Percentiles rank a stretch among this genome's conserved stretches.
Conservation (phyloP, 1,140 invertebrate species). For the Capitella teleta region DNA sequence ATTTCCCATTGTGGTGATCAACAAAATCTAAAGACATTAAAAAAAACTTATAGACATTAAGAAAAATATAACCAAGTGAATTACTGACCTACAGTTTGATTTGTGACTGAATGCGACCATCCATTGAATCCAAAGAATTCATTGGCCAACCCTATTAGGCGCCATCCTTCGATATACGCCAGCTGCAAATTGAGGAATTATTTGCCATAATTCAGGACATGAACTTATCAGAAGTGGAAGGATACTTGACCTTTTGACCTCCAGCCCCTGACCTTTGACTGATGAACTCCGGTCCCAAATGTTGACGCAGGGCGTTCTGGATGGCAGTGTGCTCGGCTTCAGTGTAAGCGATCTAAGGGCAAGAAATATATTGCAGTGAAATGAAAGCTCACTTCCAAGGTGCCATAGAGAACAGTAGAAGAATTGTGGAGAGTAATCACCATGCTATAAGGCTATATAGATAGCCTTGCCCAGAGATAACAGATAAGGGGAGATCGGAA, state of each 20-base stretch:
- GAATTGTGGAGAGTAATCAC: too few species aligned
- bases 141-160: slow-evolving; percentile 42
- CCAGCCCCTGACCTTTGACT: slow-evolving; percentile 42
- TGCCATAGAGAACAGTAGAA: too few species aligned
- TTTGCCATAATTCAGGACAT: too few species aligned
- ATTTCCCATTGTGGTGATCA: slow-evolving; percentile 40
- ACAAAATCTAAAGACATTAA: slow-evolving; percentile 36
- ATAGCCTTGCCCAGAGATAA: too few species aligned
- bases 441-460: too few species aligned
- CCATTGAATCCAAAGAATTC: slow-evolving; percentile 47
- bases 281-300: slow-evolving; percentile 43
- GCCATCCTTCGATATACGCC: slow-evolving; percentile 45
- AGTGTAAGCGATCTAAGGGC: slow-evolving; percentile 32
- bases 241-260: slow-evolving; percentile 34
- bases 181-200: slow-evolving; percentile 21
- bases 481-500: too few species aligned
- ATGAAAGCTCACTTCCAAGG: too few species aligned
- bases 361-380: too few species aligned
- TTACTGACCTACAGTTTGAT: slow-evolving; percentile 42
- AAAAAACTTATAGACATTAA: neutral
- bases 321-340: slow-evolving; percentile 32
- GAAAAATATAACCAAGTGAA: slow-evolving; percentile 7
- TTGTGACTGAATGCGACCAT: slow-evolving; percentile 44
- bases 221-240: neutral
- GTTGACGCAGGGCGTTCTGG: slow-evolving; percentile 33